Conservation (phyloP, 1,140 invertebrate genomes). For the Bombus superbus region DNA sequence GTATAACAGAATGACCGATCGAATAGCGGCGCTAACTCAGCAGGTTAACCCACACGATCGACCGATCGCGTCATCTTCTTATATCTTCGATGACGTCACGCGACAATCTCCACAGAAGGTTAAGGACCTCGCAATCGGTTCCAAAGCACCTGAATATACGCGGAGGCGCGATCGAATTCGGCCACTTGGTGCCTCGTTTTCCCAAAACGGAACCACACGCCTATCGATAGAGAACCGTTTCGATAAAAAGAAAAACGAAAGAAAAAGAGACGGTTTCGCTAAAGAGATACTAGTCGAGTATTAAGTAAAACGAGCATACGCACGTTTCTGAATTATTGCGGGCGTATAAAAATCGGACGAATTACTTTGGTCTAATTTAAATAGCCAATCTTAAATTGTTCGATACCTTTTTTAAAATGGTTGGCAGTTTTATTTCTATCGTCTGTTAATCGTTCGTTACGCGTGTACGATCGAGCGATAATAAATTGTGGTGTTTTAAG, state of each 20-base stretch:
- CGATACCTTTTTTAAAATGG: not conserved
- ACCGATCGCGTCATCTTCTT: slow-evolving; percentile 69
- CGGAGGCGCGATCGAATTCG: slow-evolving; percentile 41
- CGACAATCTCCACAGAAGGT: slow-evolving; percentile 43
- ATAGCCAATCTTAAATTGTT: not conserved
- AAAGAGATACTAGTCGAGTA: not conserved
- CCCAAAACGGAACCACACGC: slow-evolving; percentile 25
- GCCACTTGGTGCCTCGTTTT: not conserved
- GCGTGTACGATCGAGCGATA: not conserved
- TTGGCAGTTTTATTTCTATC: too few species aligned
- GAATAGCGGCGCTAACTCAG: slow-evolving; percentile 63
- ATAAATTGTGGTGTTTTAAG: not conserved
- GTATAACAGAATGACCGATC: slow-evolving; percentile 50
- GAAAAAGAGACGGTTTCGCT: too few species aligned
- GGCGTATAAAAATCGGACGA: too few species aligned
- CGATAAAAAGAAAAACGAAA: not conserved
- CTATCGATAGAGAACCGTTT: not conserved
- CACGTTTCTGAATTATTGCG: too few species aligned
- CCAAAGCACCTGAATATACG: slow-evolving; percentile 10
- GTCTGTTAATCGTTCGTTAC: not conserved
- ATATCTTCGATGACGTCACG: slow-evolving; percentile 66
- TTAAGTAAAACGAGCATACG: not conserved
- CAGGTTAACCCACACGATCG: slow-evolving; percentile 69
- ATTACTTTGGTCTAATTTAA: too few species aligned
- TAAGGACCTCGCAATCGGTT: slow-evolving; percentile 59